Evolutionary conservation across 2,797 vertebrate species (phyloP).

Genomic region (Brachyrhaphis roseni): DNA sequence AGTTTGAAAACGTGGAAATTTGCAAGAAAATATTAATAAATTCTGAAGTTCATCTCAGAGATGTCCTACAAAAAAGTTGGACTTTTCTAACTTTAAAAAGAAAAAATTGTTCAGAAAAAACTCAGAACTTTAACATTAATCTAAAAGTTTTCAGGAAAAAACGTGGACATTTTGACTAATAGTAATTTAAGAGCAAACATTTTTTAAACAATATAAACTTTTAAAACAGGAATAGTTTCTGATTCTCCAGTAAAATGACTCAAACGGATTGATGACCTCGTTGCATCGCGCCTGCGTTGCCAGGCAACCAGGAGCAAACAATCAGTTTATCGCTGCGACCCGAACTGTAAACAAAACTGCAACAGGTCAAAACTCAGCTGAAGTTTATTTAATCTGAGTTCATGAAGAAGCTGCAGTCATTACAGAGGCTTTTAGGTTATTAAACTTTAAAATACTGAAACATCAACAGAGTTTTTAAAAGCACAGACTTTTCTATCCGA

Average conservation of each 20-base stretch:
- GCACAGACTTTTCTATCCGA: neutral
- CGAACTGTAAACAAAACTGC: neutral
- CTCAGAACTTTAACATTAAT: too few relatives aligned
- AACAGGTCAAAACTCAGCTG: neutral
- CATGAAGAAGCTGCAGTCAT: neutral
- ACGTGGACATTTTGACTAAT: neutral
- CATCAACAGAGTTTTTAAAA: neutral
- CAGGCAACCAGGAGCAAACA: neutral
- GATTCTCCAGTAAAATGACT: neutral
- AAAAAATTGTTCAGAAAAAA: too few relatives aligned
- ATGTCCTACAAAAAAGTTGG: too few relatives aligned
- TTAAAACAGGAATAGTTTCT: neutral
- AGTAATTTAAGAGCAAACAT: neutral
- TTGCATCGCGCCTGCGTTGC: neutral
- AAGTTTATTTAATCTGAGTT: neutral
- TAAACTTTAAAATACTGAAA: neutral
- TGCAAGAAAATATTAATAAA: too few relatives aligned
- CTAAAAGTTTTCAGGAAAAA: too few relatives aligned
- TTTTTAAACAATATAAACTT: neutral
- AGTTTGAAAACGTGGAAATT: too few relatives aligned
- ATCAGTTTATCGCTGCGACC: neutral
- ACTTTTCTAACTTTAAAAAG: too few relatives aligned
- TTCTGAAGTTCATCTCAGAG: too few relatives aligned
- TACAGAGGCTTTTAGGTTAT: neutral
- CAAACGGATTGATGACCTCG: neutral